phyloP scores from a whole-genome alignment of 2,888 invertebrate genomes.

The Cepaea hortensis region DNA sequence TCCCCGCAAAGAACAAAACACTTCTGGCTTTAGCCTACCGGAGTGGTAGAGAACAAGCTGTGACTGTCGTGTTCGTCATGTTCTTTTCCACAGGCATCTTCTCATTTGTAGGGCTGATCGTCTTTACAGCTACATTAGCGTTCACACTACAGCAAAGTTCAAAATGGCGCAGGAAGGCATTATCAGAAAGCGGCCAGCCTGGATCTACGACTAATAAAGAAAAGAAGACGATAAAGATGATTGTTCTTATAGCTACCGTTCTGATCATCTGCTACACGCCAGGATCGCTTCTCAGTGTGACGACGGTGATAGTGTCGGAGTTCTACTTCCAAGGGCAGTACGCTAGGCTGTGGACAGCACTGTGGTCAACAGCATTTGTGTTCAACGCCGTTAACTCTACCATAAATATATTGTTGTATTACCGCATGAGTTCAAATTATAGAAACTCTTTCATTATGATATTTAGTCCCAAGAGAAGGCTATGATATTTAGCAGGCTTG shows the following conservation, averaged over 20 bases:
- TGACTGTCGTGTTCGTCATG: neutral
- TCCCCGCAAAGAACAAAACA: neutral
- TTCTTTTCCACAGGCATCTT: neutral
- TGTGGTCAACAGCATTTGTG: conserved; percentile 1
- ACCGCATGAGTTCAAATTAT: neutral
- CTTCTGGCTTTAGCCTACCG: neutral
- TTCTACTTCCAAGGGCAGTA: neutral
- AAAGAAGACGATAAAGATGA: conserved; percentile 3
- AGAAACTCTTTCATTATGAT: neutral
- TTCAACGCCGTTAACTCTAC: neutral
- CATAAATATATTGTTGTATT: neutral
- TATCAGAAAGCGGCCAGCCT: neutral
- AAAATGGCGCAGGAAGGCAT: neutral
- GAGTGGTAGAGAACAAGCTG: neutral
- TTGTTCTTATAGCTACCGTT: neutral
- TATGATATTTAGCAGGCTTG: no score
- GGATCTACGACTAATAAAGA: neutral
- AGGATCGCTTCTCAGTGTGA: neutral
- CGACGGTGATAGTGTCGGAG: neutral
- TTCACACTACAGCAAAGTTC: neutral
- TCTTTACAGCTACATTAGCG: neutral
- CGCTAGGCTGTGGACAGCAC: neutral
- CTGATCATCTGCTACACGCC: neutral
- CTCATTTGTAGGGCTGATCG: neutral
- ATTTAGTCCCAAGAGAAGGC: no score